phyloP scores from a whole-genome alignment of 2,888 invertebrate species.

The Pterostichus madidus region DNA sequence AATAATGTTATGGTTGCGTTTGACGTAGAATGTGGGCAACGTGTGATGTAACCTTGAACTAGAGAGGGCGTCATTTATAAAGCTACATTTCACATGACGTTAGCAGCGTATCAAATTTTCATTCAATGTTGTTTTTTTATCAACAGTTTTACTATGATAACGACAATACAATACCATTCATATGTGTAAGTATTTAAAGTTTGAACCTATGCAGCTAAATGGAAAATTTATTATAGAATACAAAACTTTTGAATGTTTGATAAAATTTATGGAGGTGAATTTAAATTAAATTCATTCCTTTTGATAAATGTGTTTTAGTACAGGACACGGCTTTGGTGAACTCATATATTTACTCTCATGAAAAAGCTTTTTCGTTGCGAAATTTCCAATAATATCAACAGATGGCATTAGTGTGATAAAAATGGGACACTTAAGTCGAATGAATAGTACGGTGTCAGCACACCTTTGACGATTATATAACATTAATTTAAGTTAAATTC shows the following conservation, averaged over 20 bases:
- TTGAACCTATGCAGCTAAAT: not conserved
- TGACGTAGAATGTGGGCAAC: slow-evolving; percentile 3
- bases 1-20: not conserved
- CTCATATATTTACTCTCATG: not conserved
- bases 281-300: not conserved
- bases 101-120: slow-evolving; percentile 1
- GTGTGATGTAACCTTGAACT: slow-evolving; percentile 12
- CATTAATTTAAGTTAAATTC: not conserved
- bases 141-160: too few species aligned
- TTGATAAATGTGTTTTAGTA: not conserved
- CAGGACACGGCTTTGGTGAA: not conserved
- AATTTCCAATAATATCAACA: not conserved
- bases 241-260: not conserved
- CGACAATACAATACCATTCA: too few species aligned
- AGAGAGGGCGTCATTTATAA: slow-evolving; percentile 4
- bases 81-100: slow-evolving; percentile 1
- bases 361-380: slow-evolving; percentile 3
- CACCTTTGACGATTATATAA: not conserved
- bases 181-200: too few species aligned
- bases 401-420: slow-evolving; percentile 15
- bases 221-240: not conserved
- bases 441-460: slow-evolving; percentile 1
- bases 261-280: slow-evolving; percentile 5
- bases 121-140: not conserved
- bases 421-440: not conserved